Percentiles rank a stretch among this genome's conserved stretches.
phyloP scores from a whole-genome alignment of 2,113 vertebrate species.

The Gallinago paraguaiae region DNA sequence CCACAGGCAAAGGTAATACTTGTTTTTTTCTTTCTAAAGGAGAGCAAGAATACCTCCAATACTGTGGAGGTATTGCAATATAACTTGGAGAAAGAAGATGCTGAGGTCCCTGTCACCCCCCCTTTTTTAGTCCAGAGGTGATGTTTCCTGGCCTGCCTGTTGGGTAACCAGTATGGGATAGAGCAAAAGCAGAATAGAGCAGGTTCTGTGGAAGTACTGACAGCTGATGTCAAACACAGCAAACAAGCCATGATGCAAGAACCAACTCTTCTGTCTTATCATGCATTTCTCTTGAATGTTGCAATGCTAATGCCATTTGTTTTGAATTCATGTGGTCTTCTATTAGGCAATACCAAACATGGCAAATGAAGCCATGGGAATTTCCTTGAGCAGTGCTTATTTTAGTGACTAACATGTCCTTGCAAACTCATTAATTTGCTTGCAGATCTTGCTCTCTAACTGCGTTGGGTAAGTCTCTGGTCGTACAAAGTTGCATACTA shows the following conservation, averaged over 20 bases:
- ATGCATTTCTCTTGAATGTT: not conserved
- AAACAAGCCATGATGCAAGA: not conserved
- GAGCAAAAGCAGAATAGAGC: not conserved
- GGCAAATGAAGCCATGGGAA: not conserved
- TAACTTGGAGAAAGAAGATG: not conserved
- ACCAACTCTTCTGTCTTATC: not conserved
- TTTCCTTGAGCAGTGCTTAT: not conserved
- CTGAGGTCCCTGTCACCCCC: rapidly evolving
- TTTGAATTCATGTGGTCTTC: not conserved
- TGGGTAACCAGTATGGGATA: not conserved
- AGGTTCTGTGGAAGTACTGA: not conserved
- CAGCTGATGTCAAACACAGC: not conserved
- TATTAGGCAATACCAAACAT: not conserved
- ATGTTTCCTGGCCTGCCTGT: not conserved
- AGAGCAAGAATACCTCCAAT: not conserved
- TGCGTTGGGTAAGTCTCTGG: not conserved
- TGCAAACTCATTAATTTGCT: not conserved
- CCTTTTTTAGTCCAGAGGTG: not conserved
- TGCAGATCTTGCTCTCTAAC: not conserved
- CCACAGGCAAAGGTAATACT: not conserved
- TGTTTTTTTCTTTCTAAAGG: not conserved
- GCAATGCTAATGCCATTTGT: not conserved
- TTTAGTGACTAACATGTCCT: not conserved
- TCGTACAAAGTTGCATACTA: not conserved
- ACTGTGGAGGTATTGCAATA: not conserved